Percentiles rank a stretch among this genome's conserved stretches.
phyloP scores from a whole-genome alignment of 1,140 invertebrate species.

The Meloidogyne floridensis region DNA sequence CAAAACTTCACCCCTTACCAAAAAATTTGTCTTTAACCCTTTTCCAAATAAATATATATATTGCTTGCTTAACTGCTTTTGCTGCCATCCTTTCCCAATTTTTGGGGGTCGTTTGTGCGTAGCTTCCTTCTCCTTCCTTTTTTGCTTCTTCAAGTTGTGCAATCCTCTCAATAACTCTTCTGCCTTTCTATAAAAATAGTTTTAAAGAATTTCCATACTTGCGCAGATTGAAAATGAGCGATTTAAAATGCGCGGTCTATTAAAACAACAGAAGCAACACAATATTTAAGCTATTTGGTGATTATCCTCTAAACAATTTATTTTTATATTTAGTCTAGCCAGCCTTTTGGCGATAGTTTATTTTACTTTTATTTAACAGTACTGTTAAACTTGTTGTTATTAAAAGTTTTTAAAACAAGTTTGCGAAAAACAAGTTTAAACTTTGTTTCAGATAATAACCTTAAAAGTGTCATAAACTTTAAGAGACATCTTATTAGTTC shows the following conservation, averaged over 20 bases:
- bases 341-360: too few species aligned
- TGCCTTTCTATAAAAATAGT: not conserved
- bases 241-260: slow-evolving; percentile 1
- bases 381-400: too few species aligned
- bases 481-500: too few species aligned
- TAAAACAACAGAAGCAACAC: not conserved
- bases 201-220: slow-evolving; percentile 8
- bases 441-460: too few species aligned
- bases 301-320: not conserved
- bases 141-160: not conserved
- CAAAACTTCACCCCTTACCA: not conserved
- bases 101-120: not conserved
- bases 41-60: not conserved
- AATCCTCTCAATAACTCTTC: not conserved
- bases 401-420: too few species aligned
- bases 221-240: slow-evolving; percentile 8
- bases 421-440: too few species aligned
- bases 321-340: not conserved
- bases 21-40: not conserved
- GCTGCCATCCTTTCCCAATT: not conserved
- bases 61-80: not conserved
- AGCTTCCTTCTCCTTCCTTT: not conserved
- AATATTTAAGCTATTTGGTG: not conserved
- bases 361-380: too few species aligned
- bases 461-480: too few species aligned